Base-by-base conservation (phyloP, 2,888 invertebrate species). In the Portevinia maculata region DNA sequence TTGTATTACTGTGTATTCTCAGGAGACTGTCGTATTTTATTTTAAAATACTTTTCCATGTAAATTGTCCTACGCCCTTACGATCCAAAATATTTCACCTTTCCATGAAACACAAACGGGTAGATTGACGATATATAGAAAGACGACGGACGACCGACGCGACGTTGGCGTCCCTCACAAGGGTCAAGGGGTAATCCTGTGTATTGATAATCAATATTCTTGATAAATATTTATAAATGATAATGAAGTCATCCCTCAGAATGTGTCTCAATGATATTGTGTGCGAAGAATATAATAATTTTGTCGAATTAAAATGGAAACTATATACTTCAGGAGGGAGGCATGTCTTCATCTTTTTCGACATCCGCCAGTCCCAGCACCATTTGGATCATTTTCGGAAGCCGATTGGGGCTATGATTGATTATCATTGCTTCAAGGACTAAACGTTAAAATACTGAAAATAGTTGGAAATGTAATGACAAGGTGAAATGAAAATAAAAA, bases 151-250 rank as follows among this genome's bases (percentile, higher is more conserved):
- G 24, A 5, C 24, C 24, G 24, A 5, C 39, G 53, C 21, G 53
- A 53, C 32, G 50, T 17, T 48, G 39, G 55, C 39, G 19, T 57
- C 11, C 48, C 8, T 19, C 9, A 37, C 7, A 57, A 59, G 65
- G 65, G 65, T 74, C 74, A 64, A 73, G 74, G 75, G 75, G 67
- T 67, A 32, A 13, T 21, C 41, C 1, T 24, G 46, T 81, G 53
- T 78, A 65, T 55, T 83, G 71, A 79, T 79, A 79, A 84, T 78
- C 84, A 84, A 84, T 84, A 84, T 69, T 57, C 64, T 84, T 78
- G 79, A 84, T 84, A 84, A 84, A 84, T 84, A 84, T 84, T 84
- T 84, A 79, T 79, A 74, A 84, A 84, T 84, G 79, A 79, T 84
- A 84, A 84, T 84, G 84, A 84, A 84, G 83, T 67, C 78, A 78